Evolutionary conservation across 1,140 invertebrate species (phyloP), one percentile per base, ranked within the genome.

Genomic region (Drosophila subobscura): DNA sequence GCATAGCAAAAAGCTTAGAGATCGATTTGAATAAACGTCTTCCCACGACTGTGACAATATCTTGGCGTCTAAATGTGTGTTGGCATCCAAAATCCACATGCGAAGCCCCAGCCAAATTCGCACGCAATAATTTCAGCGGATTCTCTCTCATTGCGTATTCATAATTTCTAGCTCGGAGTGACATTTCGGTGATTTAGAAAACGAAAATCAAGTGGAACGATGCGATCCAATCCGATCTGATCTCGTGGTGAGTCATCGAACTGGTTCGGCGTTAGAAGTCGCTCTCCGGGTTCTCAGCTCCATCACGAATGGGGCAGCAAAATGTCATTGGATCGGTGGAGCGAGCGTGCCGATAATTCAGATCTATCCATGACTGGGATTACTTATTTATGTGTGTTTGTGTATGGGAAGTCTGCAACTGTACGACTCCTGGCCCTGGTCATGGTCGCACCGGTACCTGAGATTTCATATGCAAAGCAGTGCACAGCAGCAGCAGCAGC

Each of bases 381-480:
- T 73, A 60, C 52, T 54, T 71, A 81, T 77, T 67, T 72, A 51
- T 64, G 79, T 66, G 58, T 53, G 47, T 27, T 25, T 68, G 50
- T 54, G 73, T 66, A 63, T 68, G 63, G 72, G 63, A 68, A 68
- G 56, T 68, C 65, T 68, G 65, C 65, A 68, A 68, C 51, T 54
- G 63, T 68, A 29, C 51, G 2, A 7, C 29, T 8, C 29, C 29
- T 10, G 29, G 33, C 33, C 6, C 27, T 40, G 45, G 14, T 12
- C 22, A 47, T 14, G n/a, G n/a, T n/a, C n/a, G n/a, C n/a, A 45
- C 47, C 37, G 51, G 40, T 20, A 52, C 57, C 67, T 75, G 56
- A 59, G 67, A 85, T 85, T 70, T 88, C 78, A 86, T 86, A 88
- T 88, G 83, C 83, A 89, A 88, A 88, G 57, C 83, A 86, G 83